Evolutionary conservation across 2,888 invertebrate species (phyloP).

Genomic region (Pseudococcus viburni): DNA sequence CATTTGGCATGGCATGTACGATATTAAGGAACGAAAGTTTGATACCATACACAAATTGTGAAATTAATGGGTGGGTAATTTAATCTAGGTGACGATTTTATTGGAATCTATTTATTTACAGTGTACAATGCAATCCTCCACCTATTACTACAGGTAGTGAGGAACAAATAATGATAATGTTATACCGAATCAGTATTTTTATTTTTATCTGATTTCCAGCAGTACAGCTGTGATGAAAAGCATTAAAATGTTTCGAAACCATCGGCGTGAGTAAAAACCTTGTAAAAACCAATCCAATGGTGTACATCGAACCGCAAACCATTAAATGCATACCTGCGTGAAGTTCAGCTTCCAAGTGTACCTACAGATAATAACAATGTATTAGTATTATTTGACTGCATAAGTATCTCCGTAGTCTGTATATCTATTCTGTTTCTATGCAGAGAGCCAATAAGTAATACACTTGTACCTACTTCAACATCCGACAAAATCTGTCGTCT

Average conservation of each 20-base stretch:
- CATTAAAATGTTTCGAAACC: neutral
- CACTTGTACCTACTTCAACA: neutral
- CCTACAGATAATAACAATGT: neutral
- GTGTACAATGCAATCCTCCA: too few relatives aligned
- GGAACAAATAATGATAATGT: too few relatives aligned
- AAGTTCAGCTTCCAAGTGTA: constrained; percentile 22
- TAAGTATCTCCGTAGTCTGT: neutral
- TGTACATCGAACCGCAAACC: constrained; percentile 13
- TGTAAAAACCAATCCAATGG: neutral
- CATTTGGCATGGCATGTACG: too few relatives aligned
- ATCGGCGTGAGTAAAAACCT: neutral
- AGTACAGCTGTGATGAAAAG: neutral
- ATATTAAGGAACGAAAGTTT: too few relatives aligned
- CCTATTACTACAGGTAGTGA: too few relatives aligned
- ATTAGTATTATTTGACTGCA: neutral
- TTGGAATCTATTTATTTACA: too few relatives aligned
- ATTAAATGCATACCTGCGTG: neutral
- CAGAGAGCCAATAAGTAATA: too few relatives aligned
- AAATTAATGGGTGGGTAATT: too few relatives aligned
- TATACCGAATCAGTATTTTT: neutral
- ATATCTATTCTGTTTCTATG: too few relatives aligned
- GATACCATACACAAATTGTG: too few relatives aligned
- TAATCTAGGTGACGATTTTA: too few relatives aligned
- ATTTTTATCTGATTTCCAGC: neutral
- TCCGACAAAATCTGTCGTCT: constrained; percentile 20